A percentile compares a stretch with the other conserved stretches of the same genome.
phyloP scores from a whole-genome alignment of 2,888 invertebrate species.

The Acrobasis repandana region DNA sequence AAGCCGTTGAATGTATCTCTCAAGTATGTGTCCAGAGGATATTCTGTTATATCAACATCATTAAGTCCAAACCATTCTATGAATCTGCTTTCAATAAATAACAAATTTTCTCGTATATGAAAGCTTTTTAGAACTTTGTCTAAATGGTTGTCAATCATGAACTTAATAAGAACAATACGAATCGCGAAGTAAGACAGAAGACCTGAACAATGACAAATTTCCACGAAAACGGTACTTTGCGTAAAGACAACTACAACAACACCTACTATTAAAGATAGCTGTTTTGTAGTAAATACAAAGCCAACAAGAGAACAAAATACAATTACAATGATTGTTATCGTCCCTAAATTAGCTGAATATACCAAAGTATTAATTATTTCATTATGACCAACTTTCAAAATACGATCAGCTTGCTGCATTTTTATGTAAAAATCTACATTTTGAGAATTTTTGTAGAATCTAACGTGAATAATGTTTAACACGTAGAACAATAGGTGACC shows the following conservation, averaged over 20 bases:
- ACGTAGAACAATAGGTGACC: constrained; percentile 20
- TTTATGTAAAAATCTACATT: constrained; percentile 24
- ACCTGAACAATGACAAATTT: constrained; percentile 25
- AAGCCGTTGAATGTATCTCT: constrained; percentile 38
- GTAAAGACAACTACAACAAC: neutral
- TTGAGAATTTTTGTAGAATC: constrained; percentile 20
- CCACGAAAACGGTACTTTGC: constrained; percentile 16
- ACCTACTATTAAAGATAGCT: neutral
- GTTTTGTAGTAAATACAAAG: neutral
- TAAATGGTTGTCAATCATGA: constrained; percentile 1
- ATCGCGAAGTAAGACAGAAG: constrained; percentile 26
- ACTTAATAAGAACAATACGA: constrained; percentile 21
- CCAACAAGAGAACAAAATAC: neutral
- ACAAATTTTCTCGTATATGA: neutral
- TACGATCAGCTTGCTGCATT: constrained; percentile 26
- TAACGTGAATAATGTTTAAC: constrained; percentile 24
- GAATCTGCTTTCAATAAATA: neutral
- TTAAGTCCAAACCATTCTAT: neutral
- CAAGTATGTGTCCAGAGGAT: constrained; percentile 39
- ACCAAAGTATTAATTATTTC: neutral
- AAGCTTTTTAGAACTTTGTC: neutral
- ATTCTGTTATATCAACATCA: constrained; percentile 21
- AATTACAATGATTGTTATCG: neutral
- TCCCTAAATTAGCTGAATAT: neutral
- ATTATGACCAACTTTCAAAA: constrained; percentile 26